Conservation (phyloP, 2,113 vertebrate species). For the Nipponia nippon region DNA sequence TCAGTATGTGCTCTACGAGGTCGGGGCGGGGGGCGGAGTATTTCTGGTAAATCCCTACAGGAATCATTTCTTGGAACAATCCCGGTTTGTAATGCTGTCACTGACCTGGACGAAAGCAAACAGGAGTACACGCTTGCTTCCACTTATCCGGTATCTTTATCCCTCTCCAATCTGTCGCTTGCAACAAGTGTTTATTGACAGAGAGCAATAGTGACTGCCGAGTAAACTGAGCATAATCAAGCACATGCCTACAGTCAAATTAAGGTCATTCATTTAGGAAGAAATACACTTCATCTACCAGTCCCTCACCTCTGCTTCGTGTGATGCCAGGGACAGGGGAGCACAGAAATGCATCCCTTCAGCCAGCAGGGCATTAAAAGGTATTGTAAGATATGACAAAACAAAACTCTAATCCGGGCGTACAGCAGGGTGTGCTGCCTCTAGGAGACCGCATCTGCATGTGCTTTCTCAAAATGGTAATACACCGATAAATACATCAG, state of each 20-base stretch:
- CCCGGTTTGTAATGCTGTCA: too few species aligned
- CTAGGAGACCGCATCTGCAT: rapidly evolving
- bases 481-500: background rate
- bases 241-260: background rate
- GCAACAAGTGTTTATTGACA: background rate
- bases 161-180: background rate
- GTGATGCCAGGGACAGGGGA: background rate
- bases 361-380: background rate
- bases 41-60: background rate
- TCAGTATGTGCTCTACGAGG: background rate
- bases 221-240: background rate
- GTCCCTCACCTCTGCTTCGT: background rate
- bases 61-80: background rate
- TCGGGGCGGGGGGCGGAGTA: too few species aligned
- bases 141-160: background rate
- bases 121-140: rapidly evolving
- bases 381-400: rapidly evolving
- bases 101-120: background rate
- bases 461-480: background rate
- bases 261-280: background rate
- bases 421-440: rapidly evolving
- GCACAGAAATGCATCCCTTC: background rate
- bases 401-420: background rate
- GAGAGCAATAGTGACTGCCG: background rate
- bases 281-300: rapidly evolving